phyloP scores from a whole-genome alignment of 2,113 vertebrate species.

The Pangasianodon gigas region DNA sequence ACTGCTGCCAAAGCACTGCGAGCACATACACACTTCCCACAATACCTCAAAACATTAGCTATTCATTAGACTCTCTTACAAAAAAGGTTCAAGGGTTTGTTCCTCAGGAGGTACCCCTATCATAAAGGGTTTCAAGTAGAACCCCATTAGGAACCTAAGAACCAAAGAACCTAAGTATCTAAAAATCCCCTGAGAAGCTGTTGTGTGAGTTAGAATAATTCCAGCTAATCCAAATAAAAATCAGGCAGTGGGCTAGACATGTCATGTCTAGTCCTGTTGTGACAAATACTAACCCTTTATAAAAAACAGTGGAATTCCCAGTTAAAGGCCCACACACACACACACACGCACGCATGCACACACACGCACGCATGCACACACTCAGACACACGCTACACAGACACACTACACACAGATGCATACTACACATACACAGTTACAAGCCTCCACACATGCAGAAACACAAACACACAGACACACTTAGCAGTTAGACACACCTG shows the following conservation, averaged over 20 bases:
- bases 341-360: not conserved
- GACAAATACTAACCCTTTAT: not conserved
- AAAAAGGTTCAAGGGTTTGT: not conserved
- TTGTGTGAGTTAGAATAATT: not conserved
- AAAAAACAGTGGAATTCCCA: not conserved
- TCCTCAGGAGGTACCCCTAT: no score
- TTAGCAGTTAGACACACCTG: slow-evolving; percentile 36
- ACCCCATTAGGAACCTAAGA: not conserved
- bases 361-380: not conserved
- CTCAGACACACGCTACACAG: not conserved
- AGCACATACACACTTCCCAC: not conserved
- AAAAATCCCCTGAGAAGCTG: not conserved
- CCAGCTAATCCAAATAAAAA: not conserved
- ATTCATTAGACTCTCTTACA: not conserved
- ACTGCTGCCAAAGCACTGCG: not conserved
- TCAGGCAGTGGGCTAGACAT: not conserved
- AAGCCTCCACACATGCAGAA: not conserved
- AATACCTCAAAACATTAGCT: not conserved
- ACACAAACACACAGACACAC: slow-evolving; percentile 18
- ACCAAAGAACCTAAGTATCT: not conserved
- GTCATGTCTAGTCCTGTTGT: no score
- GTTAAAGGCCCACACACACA: not conserved
- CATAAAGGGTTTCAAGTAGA: not conserved
- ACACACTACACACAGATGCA: not conserved
- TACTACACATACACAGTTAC: not conserved